Percentiles rank a stretch among this genome's conserved stretches.
Evolutionary conservation across 2,113 vertebrate species (phyloP).

Genomic region (Barbus barbus): DNA sequence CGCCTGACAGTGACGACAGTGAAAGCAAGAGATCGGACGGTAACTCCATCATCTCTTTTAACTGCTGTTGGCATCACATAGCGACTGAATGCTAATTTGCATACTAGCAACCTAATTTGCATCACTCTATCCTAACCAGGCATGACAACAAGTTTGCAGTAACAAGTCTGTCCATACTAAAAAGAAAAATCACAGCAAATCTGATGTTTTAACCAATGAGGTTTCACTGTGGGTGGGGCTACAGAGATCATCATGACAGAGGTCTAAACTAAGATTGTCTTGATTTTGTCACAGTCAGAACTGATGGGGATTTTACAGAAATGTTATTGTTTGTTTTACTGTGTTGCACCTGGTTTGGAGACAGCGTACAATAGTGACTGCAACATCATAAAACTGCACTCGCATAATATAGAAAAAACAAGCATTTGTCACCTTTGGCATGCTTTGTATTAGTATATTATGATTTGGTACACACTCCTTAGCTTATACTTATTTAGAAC

Average conservation of each 20-base stretch:
- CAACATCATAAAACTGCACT: too few relatives aligned
- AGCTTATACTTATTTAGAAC: not conserved
- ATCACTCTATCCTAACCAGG: not conserved
- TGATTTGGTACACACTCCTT: not conserved
- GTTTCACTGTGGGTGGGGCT: not conserved
- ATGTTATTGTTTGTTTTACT: too few relatives aligned
- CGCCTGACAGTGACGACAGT: constrained; percentile 72
- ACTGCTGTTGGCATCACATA: constrained; percentile 3
- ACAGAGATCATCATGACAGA: not conserved
- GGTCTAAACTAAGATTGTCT: too few relatives aligned
- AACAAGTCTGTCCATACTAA: not conserved
- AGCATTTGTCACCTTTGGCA: not conserved
- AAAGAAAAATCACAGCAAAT: not conserved
- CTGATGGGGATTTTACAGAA: too few relatives aligned
- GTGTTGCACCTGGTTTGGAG: too few relatives aligned
- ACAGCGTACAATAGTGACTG: too few relatives aligned
- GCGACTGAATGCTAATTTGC: constrained; percentile 19
- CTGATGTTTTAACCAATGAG: constrained; percentile 1
- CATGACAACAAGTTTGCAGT: not conserved
- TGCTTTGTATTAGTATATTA: not conserved
- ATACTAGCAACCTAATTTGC: not conserved
- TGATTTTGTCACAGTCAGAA: too few relatives aligned
- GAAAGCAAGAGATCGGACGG: constrained; percentile 73
- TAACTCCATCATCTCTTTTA: constrained; percentile 44
- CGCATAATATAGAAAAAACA: too few relatives aligned